These are phyloP conservation scores for Phalacrocorax pelagicus DNA, from an alignment of 2,113 vertebrate species.

Conservation along the genomic window DNA sequence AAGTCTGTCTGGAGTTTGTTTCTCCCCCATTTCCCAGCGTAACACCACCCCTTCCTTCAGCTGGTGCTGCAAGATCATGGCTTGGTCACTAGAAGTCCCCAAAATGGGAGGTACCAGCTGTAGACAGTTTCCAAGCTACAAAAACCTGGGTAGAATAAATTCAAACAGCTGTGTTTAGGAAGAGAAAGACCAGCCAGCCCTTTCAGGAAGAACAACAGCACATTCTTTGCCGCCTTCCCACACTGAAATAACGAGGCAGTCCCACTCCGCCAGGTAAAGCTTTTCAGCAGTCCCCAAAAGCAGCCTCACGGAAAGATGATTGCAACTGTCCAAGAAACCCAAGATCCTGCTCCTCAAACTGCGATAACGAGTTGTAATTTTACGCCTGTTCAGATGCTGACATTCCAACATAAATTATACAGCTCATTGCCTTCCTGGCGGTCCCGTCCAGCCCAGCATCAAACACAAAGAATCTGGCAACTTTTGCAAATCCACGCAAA, in stretches of 20 bases:
- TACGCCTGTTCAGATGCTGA: neutral
- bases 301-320: neutral
- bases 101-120: fast-evolving
- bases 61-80: neutral
- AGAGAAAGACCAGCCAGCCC: neutral
- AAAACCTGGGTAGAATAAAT: neutral
- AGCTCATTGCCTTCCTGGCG: neutral
- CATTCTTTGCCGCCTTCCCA: fast-evolving
- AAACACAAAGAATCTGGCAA: neutral
- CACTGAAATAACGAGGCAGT: fast-evolving
- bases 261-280: neutral
- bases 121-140: neutral
- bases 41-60: neutral
- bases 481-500: neutral
- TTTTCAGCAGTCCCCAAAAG: neutral
- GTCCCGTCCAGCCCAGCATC: neutral
- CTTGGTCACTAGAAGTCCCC: neutral
- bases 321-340: neutral
- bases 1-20: neutral
- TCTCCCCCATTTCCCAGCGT: neutral
- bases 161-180: too few species aligned
- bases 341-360: neutral
- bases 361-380: neutral
- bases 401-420: constrained; percentile 26
- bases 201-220: neutral